Percentiles rank a stretch among this genome's conserved stretches.
Conservation (phyloP, 2,888 invertebrate genomes). For the Melanotus villosus region DNA sequence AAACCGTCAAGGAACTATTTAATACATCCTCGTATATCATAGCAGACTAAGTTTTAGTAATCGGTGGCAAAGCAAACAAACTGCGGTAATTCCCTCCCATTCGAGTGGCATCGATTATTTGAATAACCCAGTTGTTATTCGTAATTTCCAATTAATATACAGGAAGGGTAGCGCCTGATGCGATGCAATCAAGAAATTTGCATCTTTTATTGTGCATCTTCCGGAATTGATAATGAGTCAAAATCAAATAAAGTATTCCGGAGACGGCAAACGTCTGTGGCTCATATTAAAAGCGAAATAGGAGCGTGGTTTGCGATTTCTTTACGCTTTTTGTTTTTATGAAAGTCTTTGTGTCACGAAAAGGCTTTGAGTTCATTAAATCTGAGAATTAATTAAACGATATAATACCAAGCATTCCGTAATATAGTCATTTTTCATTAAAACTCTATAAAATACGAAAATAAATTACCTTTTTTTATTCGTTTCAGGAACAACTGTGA, state of each 20-base stretch:
- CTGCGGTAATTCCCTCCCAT: constrained; percentile 36
- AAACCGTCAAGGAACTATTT: constrained; percentile 1
- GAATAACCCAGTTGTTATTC: constrained; percentile 47
- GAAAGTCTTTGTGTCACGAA: too few relatives aligned
- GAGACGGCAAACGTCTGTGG: constrained; percentile 20
- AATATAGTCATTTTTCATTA: too few relatives aligned
- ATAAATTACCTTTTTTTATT: too few relatives aligned
- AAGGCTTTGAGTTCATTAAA: too few relatives aligned
- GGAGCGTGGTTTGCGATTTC: background rate
- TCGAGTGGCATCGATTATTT: constrained; percentile 45
- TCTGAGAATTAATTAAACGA: too few relatives aligned
- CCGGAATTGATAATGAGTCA: constrained; percentile 41
- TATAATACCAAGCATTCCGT: too few relatives aligned
- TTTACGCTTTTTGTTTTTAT: background rate
- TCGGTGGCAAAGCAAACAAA: constrained; percentile 39
- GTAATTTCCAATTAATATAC: constrained; percentile 49
- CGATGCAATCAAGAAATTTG: constrained; percentile 49
- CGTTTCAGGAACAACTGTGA: too few relatives aligned
- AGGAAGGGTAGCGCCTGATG: constrained; percentile 43
- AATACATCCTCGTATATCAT: constrained; percentile 12
- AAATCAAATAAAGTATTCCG: constrained; percentile 39
- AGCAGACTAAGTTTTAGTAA: background rate
- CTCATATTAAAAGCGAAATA: constrained; percentile 11
- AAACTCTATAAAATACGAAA: too few relatives aligned
- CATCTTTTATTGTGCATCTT: constrained; percentile 49